Evolutionary conservation across 1,140 invertebrate genomes (phyloP).

Genomic region (Apis florea): DNA sequence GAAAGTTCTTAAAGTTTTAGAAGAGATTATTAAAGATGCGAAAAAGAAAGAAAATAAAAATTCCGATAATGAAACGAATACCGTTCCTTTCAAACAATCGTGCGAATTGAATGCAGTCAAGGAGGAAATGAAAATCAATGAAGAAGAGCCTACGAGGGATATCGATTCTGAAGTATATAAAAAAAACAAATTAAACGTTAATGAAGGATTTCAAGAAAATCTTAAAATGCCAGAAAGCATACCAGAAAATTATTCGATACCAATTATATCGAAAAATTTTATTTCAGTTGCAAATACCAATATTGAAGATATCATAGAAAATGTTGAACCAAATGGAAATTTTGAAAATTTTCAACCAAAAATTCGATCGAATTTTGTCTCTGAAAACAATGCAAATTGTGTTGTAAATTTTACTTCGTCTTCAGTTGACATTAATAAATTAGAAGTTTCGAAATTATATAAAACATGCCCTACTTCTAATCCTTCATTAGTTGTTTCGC

Average conservation of each 20-base stretch:
- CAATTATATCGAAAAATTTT: background rate
- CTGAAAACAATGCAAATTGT: background rate
- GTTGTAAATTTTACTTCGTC: background rate
- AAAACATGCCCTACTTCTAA: background rate
- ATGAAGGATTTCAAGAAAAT: background rate
- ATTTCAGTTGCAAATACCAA: too few relatives aligned
- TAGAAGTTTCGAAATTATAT: constrained; percentile 2
- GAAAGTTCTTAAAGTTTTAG: background rate
- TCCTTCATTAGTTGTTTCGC: background rate
- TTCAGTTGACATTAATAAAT: background rate
- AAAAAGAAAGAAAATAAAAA: background rate
- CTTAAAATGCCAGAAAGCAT: background rate
- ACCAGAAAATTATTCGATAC: background rate
- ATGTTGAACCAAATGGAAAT: background rate
- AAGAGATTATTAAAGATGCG: background rate
- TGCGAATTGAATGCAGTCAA: background rate
- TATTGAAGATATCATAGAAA: background rate
- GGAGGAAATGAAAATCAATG: background rate
- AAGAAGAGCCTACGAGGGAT: constrained; percentile 33
- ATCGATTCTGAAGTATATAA: background rate
- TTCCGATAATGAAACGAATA: background rate
- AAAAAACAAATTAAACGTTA: background rate
- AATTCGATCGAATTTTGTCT: background rate
- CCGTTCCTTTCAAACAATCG: too few relatives aligned
- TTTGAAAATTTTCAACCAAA: background rate